Evolutionary conservation across 2,888 invertebrate species (phyloP), one percentile per base, ranked within the genome.

Genomic region (Melinopterus prodromus): DNA sequence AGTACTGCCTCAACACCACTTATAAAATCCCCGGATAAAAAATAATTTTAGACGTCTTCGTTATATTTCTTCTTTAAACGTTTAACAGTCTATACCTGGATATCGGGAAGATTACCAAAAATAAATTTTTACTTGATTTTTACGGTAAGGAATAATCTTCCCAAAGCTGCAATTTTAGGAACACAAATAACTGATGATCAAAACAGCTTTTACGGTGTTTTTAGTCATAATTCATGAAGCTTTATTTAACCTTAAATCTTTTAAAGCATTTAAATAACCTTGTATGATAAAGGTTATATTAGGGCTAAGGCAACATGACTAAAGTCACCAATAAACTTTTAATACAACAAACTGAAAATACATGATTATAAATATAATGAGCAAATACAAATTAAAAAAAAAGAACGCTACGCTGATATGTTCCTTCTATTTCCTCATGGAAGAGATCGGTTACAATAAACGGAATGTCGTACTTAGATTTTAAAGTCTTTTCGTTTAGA

Each of bases 1-100:
- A 80, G 80, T 74, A 74, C 35, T 74, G 74, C n/a, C 35, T 74
- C 74, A 74, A 35, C 26, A 74, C 36, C 36, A 15, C 36, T 53
- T 53, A 9, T 12, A 9, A 9, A 53, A 53, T 12, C 53, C 7
- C 53, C 26, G 26, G 53, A 53, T 53, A 53, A 53, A 53, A 53
- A 53, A 53, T 53, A 53, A 53, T 53, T 53, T 53, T 53, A 53
- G 53, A 53, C 53, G 12, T 53, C 53, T 53, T 53, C 53, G 12
- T 53, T 53, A 26, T 26, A 26, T 26, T 53, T 53, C 5, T 53
- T 53, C 5, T 53, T 53, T 53, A 53, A 7, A 53, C 12, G 53
- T 53, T 53, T 26, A 53, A 9, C 7, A 53, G 53, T 53, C 53
- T 53, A 53, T 53, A 4, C 53, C 53, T 53, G 53, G 12, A 53